Percentiles rank a stretch among this genome's conserved stretches.
Conservation (phyloP, 2,113 vertebrate genomes). For the Oreocharis arfaki region DNA sequence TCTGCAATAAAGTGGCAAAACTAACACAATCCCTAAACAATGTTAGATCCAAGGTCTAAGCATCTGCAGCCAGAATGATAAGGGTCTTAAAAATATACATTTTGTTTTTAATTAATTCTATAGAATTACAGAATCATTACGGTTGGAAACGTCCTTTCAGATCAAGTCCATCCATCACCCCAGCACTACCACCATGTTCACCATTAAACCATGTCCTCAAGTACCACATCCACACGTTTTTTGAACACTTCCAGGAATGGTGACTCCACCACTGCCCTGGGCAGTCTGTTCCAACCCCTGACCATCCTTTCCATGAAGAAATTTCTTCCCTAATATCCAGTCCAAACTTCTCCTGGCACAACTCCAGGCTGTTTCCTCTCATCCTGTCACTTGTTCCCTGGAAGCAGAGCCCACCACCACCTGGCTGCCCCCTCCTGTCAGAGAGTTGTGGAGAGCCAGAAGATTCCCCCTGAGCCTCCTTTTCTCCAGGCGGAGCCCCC, state of each 20-base stretch:
- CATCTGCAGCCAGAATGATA: background rate
- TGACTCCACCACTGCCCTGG: background rate
- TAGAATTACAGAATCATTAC: fast-evolving
- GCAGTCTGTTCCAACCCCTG: background rate
- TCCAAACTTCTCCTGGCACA: background rate
- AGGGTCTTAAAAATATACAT: background rate
- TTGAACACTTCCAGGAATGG: background rate
- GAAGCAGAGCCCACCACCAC: background rate
- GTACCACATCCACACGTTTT: fast-evolving
- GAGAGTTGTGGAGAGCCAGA: background rate
- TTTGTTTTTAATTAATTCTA: background rate
- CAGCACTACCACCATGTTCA: background rate
- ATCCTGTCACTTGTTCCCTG: background rate
- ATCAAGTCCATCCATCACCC: background rate
- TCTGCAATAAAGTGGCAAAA: background rate
- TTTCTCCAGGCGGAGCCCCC: background rate
- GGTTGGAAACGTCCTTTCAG: background rate
- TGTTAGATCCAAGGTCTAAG: background rate
- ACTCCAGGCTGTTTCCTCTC: background rate
- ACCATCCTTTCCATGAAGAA: background rate
- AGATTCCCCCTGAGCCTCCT: background rate
- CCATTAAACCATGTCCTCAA: background rate
- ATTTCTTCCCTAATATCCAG: background rate
- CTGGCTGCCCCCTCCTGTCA: background rate
- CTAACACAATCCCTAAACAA: background rate